A percentile compares a stretch with the other conserved stretches of the same genome.
Evolutionary conservation across 2,113 vertebrate genomes (phyloP).

Genomic region (Pardalotus punctatus): DNA sequence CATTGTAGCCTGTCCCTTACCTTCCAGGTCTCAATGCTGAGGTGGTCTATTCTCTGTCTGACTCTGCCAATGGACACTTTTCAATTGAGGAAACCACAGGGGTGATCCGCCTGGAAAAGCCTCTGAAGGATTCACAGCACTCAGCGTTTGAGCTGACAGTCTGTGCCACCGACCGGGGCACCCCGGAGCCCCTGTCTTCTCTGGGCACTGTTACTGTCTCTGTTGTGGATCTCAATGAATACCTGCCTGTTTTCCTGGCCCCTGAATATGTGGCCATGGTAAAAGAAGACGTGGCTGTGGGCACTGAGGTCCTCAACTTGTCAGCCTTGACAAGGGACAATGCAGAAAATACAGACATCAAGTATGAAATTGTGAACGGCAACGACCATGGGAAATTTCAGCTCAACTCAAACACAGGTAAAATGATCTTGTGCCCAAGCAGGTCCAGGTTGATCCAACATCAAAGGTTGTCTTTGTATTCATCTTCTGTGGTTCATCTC

Average conservation of each 20-base stretch:
- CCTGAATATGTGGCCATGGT: constrained; percentile 81
- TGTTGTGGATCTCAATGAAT: constrained; percentile 87
- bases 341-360: constrained; percentile 69
- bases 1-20: not conserved
- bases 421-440: not conserved
- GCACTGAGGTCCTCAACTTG: constrained; percentile 82
- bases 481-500: not conserved
- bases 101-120: constrained; percentile 87
- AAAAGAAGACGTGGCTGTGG: constrained; percentile 80
- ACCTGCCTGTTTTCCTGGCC: constrained; percentile 87
- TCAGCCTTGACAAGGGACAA: constrained; percentile 77
- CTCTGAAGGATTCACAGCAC: constrained; percentile 75
- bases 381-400: constrained; percentile 84
- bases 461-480: not conserved
- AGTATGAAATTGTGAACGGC: constrained; percentile 84
- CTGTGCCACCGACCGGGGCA: constrained; percentile 87
- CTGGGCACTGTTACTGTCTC: constrained; percentile 83
- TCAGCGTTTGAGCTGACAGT: constrained; percentile 83
- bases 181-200: constrained; percentile 80
- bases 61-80: constrained; percentile 84
- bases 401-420: constrained; percentile 85
- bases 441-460: not conserved
- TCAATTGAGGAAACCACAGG: constrained; percentile 91
- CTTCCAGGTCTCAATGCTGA: constrained; percentile 87
- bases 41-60: constrained; percentile 85